Percentiles rank a stretch among this genome's conserved stretches.
Evolutionary conservation across 2,113 vertebrate species (phyloP).

Genomic region (Mobula hypostoma): DNA sequence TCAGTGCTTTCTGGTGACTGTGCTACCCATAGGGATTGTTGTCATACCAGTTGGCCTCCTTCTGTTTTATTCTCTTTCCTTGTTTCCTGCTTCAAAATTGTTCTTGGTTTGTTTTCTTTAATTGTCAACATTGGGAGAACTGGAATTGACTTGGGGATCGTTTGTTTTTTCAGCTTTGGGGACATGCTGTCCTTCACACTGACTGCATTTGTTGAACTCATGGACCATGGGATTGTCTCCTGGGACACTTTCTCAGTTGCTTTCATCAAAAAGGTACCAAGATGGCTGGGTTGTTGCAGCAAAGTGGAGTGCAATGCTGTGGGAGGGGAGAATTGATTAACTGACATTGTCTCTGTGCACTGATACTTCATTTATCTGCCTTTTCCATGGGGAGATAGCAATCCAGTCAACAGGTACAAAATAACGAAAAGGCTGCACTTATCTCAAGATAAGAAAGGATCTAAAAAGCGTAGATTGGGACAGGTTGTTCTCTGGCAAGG

Average conservation of each 20-base stretch:
- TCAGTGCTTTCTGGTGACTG: constrained; percentile 14
- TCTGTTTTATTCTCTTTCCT: not conserved
- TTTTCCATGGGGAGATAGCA: not conserved
- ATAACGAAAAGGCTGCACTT: not conserved
- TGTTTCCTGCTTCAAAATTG: not conserved
- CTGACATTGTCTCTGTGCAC: no score
- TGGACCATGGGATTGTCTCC: constrained; percentile 97
- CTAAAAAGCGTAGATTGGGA: no score
- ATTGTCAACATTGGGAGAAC: not conserved
- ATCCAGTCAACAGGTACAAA: not conserved
- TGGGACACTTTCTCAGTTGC: constrained; percentile 98
- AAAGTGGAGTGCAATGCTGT: not conserved
- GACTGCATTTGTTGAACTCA: constrained; percentile 96
- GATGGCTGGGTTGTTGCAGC: constrained; percentile 25
- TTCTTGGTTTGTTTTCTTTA: not conserved
- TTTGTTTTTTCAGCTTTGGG: constrained; percentile 80
- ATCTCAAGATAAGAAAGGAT: not conserved
- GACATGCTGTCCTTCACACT: constrained; percentile 96
- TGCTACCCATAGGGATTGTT: not conserved
- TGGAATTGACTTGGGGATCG: not conserved
- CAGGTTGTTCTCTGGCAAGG: no score
- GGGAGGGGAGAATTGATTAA: not conserved
- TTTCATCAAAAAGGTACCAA: constrained; percentile 97
- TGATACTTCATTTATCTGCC: no score
- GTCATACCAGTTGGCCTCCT: not conserved